Evolutionary conservation across 2,797 vertebrate genomes (phyloP), one percentile per base, ranked within the genome.

Genomic region (Smutsia gigantea): DNA sequence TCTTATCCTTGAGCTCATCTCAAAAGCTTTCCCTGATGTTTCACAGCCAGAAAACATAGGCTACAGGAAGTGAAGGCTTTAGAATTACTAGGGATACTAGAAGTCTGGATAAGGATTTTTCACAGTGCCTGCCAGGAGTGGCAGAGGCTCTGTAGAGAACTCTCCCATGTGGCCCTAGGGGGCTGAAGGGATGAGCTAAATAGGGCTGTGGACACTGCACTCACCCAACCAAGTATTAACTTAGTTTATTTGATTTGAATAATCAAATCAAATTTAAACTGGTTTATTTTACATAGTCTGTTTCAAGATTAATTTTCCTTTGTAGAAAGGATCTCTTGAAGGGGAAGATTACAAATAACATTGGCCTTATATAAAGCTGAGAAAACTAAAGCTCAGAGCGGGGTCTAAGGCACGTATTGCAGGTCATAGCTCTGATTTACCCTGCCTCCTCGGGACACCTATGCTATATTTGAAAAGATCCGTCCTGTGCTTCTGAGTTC

Each of bases 231-330:
- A 77, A 69, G 21, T n/a, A 42, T 15, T 77, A 27, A 90, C 90
- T 77, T n/a, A 59, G 53, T 75, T 92, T 83, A 55, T 66, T 39
- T 94, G 49, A 83, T 17, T 39, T 51, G 8, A 31, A 59, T 49
- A 15, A 69, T 68, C n/a, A 68, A 77, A 42, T 77, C 19, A 61
- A 53, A 34, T 86, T 53, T 75, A 59, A 89, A 69, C 37, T 79
- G 3, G 29, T 82, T 37, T 75, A 55, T 66, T 85, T 57, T n/a
- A 66, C 31, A 42, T 49, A 81, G 23, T 61, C 95, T 87, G 15
- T 82, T 88, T 96, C n/a, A 46, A 88, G 77, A 90, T 64, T 61
- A 82, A 59, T 69, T 92, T 75, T 74, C 25, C 53, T 79, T 77
- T 64, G 10, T 66, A 72, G 34, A 84, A 87, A 86, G 31, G 10